Evolutionary conservation across 1,140 invertebrate genomes (phyloP).

Genomic region (Vanessa tameamea): DNA sequence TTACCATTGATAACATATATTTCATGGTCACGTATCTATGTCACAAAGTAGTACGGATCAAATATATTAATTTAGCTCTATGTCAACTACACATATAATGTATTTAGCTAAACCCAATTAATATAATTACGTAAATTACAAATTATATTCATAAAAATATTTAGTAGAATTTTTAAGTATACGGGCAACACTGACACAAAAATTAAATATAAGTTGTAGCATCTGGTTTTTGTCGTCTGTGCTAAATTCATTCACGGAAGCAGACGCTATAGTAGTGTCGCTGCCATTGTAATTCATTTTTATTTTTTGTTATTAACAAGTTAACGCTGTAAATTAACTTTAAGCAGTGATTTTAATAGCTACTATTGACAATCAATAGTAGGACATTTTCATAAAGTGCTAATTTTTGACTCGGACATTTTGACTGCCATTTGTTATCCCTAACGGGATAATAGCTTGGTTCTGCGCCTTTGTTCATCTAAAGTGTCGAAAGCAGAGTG

Average conservation of each 20-base stretch:
- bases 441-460: conserved; percentile 80
- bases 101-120: too few relatives aligned
- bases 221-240: conserved; percentile 32
- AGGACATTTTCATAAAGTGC: conserved; percentile 57
- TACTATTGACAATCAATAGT: conserved; percentile 61
- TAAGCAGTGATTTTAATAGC: conserved; percentile 48
- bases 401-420: conserved; percentile 55
- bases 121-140: too few relatives aligned
- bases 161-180: conserved; percentile 7
- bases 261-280: conserved; percentile 57
- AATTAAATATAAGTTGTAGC: conserved; percentile 1
- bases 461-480: conserved; percentile 74
- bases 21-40: too few relatives aligned
- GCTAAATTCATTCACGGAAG: conserved; percentile 53
- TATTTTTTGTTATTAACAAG: conserved; percentile 70
- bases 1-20: too few relatives aligned
- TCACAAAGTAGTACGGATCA: too few relatives aligned
- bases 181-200: conserved; percentile 28
- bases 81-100: too few relatives aligned
- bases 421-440: conserved; percentile 75
- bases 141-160: not conserved
- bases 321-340: conserved; percentile 38
- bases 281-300: conserved; percentile 69
- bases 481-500: conserved; percentile 79
- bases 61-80: too few relatives aligned